Evolutionary conservation across 2,113 vertebrate genomes (phyloP).

Genomic region (Spea bombifrons): DNA sequence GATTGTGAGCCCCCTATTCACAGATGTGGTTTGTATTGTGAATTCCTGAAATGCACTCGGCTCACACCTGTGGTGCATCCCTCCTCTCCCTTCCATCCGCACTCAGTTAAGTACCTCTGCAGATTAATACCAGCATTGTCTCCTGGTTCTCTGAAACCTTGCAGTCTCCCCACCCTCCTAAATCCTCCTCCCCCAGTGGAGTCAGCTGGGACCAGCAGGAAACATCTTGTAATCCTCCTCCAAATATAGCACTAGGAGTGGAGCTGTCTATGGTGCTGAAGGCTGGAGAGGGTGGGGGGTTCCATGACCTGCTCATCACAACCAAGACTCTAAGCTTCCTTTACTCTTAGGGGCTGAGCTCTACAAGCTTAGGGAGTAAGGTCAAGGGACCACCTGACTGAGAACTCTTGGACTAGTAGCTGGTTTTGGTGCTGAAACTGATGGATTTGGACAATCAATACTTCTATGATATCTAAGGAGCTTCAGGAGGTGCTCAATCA

Average conservation of each 20-base stretch:
- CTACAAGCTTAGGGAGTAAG: not conserved
- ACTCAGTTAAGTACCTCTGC: slow-evolving; percentile 34
- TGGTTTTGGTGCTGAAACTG: not conserved
- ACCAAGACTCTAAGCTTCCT: not conserved
- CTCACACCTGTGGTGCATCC: not conserved
- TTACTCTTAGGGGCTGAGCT: not conserved
- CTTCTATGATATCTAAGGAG: not conserved
- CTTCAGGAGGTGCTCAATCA: not conserved
- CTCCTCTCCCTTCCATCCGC: not conserved
- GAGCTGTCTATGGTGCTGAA: slow-evolving; percentile 38
- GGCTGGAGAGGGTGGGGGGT: slow-evolving; percentile 22
- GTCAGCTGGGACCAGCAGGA: slow-evolving; percentile 39
- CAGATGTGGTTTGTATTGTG: not conserved
- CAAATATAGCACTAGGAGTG: slow-evolving; percentile 40
- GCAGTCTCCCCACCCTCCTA: slow-evolving; percentile 1
- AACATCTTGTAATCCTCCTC: slow-evolving; percentile 40
- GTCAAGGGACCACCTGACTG: not conserved
- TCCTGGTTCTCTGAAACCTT: slow-evolving; percentile 4
- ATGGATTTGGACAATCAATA: not conserved
- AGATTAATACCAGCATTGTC: slow-evolving; percentile 34
- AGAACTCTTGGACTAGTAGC: not conserved
- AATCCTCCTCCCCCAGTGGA: slow-evolving; percentile 27
- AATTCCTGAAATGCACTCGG: not conserved
- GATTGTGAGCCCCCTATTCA: not conserved
- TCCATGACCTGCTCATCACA: not conserved